Percentiles rank a stretch among this genome's conserved stretches.
Evolutionary conservation across 2,888 invertebrate species (phyloP).

Genomic region (Hypomecis atomaria): DNA sequence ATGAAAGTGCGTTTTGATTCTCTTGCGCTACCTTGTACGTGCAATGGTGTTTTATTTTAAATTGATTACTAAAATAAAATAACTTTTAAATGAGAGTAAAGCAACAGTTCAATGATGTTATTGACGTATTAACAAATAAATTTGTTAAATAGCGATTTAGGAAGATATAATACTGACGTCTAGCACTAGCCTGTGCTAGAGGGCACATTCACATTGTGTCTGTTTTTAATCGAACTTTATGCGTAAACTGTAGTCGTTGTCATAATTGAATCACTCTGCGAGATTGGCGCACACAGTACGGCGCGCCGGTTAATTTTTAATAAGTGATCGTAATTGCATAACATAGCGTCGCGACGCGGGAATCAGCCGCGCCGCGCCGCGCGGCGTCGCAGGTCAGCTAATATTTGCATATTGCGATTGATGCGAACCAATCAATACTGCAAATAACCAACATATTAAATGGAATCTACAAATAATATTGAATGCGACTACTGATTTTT

Average conservation of each 20-base stretch:
- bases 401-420: slow-evolving; percentile 84
- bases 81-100: no score
- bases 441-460: slow-evolving; percentile 81
- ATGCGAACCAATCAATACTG: slow-evolving; percentile 82
- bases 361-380: slow-evolving; percentile 58
- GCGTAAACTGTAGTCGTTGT: slow-evolving; percentile 21
- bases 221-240: slow-evolving; percentile 31
- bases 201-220: slow-evolving; percentile 26
- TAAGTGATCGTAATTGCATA: slow-evolving; percentile 80
- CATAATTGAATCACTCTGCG: slow-evolving; percentile 32
- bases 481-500: slow-evolving; percentile 54
- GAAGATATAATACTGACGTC: neutral
- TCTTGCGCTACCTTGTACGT: no score
- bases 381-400: slow-evolving; percentile 68
- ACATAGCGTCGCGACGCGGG: slow-evolving; percentile 70
- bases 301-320: slow-evolving; percentile 74
- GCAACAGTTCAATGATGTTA: no score
- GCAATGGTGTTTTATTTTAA: no score
- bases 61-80: no score
- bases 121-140: no score
- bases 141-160: no score
- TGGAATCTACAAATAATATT: slow-evolving; percentile 74
- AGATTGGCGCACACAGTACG: slow-evolving; percentile 41
- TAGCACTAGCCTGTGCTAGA: slow-evolving; percentile 3
- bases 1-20: no score